Evolutionary conservation across 2,888 invertebrate genomes (phyloP).

Genomic region (Lepidocyrtinus sp.): DNA sequence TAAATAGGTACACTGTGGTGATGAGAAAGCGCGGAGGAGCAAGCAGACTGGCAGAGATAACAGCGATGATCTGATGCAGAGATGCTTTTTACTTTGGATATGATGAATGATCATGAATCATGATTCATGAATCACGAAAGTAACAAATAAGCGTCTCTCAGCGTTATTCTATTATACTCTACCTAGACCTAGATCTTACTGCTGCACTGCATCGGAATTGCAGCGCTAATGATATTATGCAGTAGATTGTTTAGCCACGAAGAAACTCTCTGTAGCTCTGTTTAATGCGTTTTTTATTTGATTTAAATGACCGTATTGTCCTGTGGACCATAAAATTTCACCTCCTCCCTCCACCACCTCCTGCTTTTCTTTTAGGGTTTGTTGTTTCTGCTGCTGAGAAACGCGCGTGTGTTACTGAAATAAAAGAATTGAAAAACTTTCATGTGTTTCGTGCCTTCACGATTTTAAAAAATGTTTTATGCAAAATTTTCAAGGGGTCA

Average conservation of each 20-base stretch:
- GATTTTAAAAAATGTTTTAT: constrained; percentile 8
- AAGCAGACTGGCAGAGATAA: neutral
- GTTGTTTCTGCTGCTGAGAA: neutral
- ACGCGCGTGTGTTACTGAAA: neutral
- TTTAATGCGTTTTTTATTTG: constrained; percentile 3
- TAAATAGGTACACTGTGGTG: no score
- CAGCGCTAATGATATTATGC: neutral
- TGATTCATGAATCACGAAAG: no score
- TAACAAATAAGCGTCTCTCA: no score
- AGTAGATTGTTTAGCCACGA: no score
- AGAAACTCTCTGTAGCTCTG: neutral
- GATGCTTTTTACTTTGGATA: constrained; percentile 13
- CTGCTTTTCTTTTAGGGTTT: neutral
- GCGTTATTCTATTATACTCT: no score
- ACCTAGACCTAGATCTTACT: constrained; percentile 14
- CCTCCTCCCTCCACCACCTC: constrained; percentile 33
- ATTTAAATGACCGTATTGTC: constrained; percentile 51
- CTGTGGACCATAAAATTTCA: constrained; percentile 57
- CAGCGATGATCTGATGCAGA: neutral
- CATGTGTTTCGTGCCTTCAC: neutral
- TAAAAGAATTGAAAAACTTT: neutral
- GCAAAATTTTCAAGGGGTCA: neutral
- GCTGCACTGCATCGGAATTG: no score
- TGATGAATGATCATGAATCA: no score
- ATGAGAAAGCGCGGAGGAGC: neutral